phyloP scores from a whole-genome alignment of 2,113 vertebrate genomes.

The Rynchops niger region DNA sequence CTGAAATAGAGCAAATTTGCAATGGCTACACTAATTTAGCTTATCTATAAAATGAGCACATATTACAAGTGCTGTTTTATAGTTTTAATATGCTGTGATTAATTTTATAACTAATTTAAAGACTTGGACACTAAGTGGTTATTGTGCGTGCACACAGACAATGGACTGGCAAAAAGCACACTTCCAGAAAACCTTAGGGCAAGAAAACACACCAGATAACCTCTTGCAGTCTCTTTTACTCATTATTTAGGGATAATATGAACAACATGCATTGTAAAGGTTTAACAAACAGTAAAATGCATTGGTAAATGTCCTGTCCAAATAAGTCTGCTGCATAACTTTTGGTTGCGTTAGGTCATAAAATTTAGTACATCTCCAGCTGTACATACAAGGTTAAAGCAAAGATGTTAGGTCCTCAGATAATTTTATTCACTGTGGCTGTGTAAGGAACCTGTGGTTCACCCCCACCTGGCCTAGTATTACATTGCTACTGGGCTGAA shows the following conservation, averaged over 20 bases:
- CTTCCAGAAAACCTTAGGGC: background rate
- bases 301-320: background rate
- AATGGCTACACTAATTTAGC: slow-evolving; percentile 49
- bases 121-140: slow-evolving; percentile 54
- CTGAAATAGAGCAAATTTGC: slow-evolving; percentile 51
- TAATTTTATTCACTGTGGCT: background rate
- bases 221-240: background rate
- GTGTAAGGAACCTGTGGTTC: background rate
- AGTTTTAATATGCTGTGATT: slow-evolving; percentile 67
- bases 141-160: background rate
- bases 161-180: background rate
- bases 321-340: background rate
- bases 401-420: background rate
- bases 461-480: too few species aligned
- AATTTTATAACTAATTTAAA: slow-evolving; percentile 63
- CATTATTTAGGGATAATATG: background rate
- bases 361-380: background rate
- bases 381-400: background rate
- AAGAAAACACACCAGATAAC: background rate
- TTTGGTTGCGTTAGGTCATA: background rate
- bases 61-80: slow-evolving; percentile 43
- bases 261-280: background rate
- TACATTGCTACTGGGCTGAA: background rate
- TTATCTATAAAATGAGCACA: slow-evolving; percentile 61
- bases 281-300: background rate